Conservation (phyloP, 2,113 vertebrate species). For the Rhinolophus sinicus region DNA sequence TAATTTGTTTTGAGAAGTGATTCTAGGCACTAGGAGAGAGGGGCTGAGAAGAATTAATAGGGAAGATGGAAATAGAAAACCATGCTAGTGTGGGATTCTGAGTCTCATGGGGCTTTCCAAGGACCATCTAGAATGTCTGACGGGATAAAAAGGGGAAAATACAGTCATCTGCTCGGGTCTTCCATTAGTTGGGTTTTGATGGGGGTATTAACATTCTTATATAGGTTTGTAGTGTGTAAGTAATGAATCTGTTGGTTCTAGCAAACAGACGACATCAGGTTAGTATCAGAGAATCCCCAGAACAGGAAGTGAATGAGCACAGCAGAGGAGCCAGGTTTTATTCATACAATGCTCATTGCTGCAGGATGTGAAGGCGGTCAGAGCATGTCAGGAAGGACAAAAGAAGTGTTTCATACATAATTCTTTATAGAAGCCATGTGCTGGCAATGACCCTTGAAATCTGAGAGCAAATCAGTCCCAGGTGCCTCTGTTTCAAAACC, state of each 20-base stretch:
- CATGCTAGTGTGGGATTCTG: neutral
- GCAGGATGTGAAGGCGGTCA: neutral
- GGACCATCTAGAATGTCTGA: neutral
- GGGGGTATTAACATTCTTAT: neutral
- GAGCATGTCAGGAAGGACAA: neutral
- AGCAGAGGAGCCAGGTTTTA: neutral
- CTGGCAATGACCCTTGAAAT: neutral
- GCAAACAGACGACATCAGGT: neutral
- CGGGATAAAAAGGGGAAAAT: neutral
- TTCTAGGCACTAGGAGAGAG: neutral
- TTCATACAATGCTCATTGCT: neutral
- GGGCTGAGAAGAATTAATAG: neutral
- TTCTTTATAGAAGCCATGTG: neutral
- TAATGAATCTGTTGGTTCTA: neutral
- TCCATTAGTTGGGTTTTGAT: neutral
- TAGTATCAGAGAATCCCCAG: neutral
- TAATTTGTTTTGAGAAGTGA: neutral
- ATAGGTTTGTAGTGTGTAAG: neutral
- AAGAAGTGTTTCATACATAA: neutral
- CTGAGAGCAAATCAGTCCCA: neutral
- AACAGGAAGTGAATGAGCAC: neutral
- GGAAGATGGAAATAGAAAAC: neutral
- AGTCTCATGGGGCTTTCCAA: neutral
- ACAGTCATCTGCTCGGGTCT: neutral
- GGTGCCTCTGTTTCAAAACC: neutral